phyloP scores from a whole-genome alignment of 1,140 invertebrate genomes.

The Drosophila sproati region DNA sequence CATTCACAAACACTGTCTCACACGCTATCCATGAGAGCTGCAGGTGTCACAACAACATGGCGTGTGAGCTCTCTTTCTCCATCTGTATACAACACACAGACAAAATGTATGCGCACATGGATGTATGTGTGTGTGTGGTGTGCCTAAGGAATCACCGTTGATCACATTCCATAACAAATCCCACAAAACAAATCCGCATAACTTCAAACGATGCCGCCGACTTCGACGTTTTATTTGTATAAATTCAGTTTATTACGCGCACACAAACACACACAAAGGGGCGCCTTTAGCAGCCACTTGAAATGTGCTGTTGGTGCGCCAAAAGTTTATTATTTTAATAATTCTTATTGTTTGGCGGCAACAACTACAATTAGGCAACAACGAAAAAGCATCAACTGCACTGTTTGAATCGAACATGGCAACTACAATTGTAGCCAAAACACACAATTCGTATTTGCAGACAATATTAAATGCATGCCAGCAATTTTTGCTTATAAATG shows the following conservation, averaged over 20 bases:
- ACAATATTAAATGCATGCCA: conserved; percentile 52
- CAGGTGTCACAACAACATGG: conserved; percentile 62
- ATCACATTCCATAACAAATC: conserved; percentile 55
- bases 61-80: conserved; percentile 27
- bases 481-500: conserved; percentile 48
- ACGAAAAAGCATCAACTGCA: conserved; percentile 51
- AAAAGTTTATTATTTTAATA: conserved; percentile 76
- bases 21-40: conserved; percentile 21
- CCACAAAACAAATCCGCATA: conserved; percentile 50
- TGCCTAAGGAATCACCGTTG: conserved; percentile 45
- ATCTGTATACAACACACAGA: conserved; percentile 6
- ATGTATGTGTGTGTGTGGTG: not conserved
- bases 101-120: not conserved
- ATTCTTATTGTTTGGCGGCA: conserved; percentile 59
- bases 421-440: conserved; percentile 31
- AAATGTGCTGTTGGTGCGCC: conserved; percentile 60
- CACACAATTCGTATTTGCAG: conserved; percentile 6
- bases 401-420: conserved; percentile 41
- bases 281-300: conserved; percentile 64
- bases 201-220: conserved; percentile 64
- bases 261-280: not conserved
- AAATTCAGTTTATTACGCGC: conserved; percentile 75
- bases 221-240: conserved; percentile 67
- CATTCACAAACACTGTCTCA: conserved; percentile 10
- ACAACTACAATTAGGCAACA: conserved; percentile 26